A percentile compares a stretch with the other conserved stretches of the same genome.
phyloP scores from a whole-genome alignment of 1,140 invertebrate species.

The Aphidius gifuensis region DNA sequence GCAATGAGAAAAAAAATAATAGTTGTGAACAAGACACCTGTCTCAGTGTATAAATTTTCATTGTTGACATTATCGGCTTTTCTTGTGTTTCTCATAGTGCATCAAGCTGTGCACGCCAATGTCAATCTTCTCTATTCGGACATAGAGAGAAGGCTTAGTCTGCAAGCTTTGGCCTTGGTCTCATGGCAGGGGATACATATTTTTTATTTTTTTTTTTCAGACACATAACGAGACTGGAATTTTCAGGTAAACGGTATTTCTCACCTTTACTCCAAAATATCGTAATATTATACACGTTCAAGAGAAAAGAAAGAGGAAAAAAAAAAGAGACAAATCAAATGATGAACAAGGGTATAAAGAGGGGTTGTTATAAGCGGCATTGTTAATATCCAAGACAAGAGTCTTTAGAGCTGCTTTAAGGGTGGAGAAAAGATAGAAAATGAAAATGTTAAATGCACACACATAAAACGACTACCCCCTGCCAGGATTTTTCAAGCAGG shows the following conservation, averaged over 20 bases:
- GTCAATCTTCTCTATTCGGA: no score
- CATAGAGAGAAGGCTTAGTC: conserved; percentile 17
- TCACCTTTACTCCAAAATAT: conserved; percentile 41
- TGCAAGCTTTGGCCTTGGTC: conserved; percentile 13
- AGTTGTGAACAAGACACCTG: no score
- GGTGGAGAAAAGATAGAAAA: conserved; percentile 6
- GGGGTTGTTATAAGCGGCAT: conserved; percentile 23
- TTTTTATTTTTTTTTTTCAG: no score
- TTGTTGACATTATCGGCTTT: no score
- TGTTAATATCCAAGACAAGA: conserved; percentile 28
- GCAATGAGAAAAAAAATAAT: no score
- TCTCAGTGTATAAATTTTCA: no score
- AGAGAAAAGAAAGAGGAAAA: background rate
- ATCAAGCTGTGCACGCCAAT: no score
- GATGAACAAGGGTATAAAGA: no score
- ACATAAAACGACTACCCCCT: conserved; percentile 7
- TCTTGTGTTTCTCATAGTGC: no score
- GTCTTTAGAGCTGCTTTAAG: background rate
- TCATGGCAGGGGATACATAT: no score
- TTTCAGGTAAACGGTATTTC: conserved; percentile 24
- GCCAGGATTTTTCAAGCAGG: conserved; percentile 17
- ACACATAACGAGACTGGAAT: conserved; percentile 1
- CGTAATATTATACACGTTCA: conserved; percentile 44
- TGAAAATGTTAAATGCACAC: background rate
- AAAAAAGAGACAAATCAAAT: no score